phyloP scores from a whole-genome alignment of 2,797 vertebrate genomes.

The Glyptemys insculpta region DNA sequence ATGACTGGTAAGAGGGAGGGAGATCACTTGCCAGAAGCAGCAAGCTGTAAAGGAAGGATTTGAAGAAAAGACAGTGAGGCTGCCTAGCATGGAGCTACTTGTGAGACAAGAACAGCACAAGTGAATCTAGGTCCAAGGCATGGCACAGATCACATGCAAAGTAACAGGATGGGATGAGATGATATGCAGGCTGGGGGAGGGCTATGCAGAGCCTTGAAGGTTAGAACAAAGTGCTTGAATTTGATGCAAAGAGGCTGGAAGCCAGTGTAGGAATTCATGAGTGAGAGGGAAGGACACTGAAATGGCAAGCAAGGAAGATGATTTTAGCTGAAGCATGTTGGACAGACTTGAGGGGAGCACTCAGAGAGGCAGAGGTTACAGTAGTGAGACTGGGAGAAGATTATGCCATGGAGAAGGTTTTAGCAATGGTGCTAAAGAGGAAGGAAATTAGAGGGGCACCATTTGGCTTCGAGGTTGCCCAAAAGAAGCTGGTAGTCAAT shows the following conservation, averaged over 20 bases:
- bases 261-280: background rate
- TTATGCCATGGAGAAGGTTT: background rate
- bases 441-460: background rate
- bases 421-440: background rate
- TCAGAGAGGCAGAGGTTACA: background rate
- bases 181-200: background rate
- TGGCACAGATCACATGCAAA: background rate
- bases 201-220: background rate
- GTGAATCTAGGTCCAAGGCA: background rate
- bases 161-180: background rate
- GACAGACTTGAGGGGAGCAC: background rate
- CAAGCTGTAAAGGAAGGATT: background rate
- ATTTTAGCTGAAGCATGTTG: constrained; percentile 1
- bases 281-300: background rate
- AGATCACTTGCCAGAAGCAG: background rate
- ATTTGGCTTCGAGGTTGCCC: background rate
- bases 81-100: background rate
- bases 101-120: background rate
- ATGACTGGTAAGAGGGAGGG: background rate
- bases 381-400: background rate
- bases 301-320: background rate
- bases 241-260: fast-evolving
- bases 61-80: background rate
- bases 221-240: background rate
- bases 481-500: background rate